Conservation (phyloP, 2,888 invertebrate species). For the Agelastica alni region DNA sequence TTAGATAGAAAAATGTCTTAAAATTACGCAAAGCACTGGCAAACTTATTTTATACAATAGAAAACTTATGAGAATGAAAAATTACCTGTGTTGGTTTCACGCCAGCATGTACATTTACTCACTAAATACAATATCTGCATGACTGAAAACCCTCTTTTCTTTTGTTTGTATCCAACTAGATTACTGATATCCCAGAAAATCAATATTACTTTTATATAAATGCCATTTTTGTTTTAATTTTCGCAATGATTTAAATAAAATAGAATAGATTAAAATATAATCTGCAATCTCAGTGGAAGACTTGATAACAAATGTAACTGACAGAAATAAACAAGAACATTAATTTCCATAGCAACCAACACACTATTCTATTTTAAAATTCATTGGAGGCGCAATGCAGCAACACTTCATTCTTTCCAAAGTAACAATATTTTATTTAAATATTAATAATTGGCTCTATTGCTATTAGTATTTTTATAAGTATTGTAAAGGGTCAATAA, state of each 20-base stretch:
- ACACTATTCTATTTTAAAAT: too few species aligned
- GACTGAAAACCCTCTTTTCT: background rate
- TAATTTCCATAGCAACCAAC: background rate
- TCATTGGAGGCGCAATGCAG: too few species aligned
- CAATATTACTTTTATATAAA: constrained; percentile 1
- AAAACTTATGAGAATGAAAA: background rate
- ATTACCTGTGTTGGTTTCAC: constrained; percentile 2
- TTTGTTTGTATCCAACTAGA: constrained; percentile 14
- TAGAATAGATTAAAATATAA: background rate
- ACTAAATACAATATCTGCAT: background rate
- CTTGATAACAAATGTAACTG: too few species aligned
- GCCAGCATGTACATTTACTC: background rate
- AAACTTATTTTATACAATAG: background rate
- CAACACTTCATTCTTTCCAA: too few species aligned
- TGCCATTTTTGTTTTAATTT: background rate
- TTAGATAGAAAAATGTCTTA: too few species aligned
- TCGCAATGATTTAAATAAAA: background rate
- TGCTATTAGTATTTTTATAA: too few species aligned
- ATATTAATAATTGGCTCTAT: too few species aligned
- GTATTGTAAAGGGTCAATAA: too few species aligned
- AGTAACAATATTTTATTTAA: too few species aligned
- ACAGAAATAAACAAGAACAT: background rate
- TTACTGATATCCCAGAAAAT: constrained; percentile 1
- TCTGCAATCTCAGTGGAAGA: too few species aligned
- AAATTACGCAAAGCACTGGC: background rate